A percentile compares a stretch with the other conserved stretches of the same genome.
These are phyloP conservation scores for Eupithecia abbreviata DNA, from an alignment of 2,888 invertebrate genomes.

Conservation along the genomic window DNA sequence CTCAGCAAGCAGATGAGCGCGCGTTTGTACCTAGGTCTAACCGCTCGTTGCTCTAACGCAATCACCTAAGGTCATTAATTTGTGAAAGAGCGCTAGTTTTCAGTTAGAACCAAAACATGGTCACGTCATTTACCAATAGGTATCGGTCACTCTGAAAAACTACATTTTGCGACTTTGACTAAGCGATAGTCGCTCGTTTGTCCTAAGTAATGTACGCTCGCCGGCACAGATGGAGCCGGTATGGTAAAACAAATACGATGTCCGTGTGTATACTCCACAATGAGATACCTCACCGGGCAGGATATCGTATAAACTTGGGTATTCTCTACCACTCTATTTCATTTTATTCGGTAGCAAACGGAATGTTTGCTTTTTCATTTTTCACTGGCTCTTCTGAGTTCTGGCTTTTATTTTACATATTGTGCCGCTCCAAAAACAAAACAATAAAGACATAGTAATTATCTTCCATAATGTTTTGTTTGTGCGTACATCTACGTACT, in stretches of 20 bases:
- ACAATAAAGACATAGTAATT: neutral
- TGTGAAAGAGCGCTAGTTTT: no score
- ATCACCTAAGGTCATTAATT: no score
- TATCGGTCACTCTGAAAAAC: no score
- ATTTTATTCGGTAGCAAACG: neutral
- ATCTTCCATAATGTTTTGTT: no score
- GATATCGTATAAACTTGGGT: slow-evolving; percentile 9
- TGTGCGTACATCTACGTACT: no score
- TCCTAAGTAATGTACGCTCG: slow-evolving; percentile 17
- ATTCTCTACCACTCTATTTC: neutral
- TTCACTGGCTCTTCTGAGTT: neutral
- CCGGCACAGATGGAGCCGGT: slow-evolving; percentile 38
- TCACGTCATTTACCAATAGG: no score
- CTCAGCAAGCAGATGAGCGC: no score
- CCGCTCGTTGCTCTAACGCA: no score
- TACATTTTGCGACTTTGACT: no score
- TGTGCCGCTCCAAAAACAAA: neutral
- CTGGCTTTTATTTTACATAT: neutral
- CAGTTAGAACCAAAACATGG: no score
- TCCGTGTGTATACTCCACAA: slow-evolving; percentile 31
- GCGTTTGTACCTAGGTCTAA: no score
- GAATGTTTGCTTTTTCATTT: neutral
- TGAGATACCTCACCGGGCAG: slow-evolving; percentile 27
- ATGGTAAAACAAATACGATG: slow-evolving; percentile 39
- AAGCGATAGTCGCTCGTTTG: slow-evolving; percentile 14